Evolutionary conservation across 2,797 vertebrate species (phyloP).

Genomic region (Alectoris magna): DNA sequence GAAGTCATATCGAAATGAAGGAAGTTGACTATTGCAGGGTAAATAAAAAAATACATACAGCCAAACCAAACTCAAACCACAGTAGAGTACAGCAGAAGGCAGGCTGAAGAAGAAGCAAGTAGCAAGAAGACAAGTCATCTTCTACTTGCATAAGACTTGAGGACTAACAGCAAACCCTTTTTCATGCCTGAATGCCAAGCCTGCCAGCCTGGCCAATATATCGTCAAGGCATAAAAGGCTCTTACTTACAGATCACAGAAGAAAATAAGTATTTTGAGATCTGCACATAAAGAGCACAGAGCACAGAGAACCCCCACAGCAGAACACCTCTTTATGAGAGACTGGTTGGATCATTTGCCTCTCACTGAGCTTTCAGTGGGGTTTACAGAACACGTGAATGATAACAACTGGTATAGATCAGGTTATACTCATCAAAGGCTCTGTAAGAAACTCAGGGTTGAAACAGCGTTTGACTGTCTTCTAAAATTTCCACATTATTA

Average conservation of each 20-base stretch:
- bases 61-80: background rate
- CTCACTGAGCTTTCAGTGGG: background rate
- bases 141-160: background rate
- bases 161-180: background rate
- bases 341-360: background rate
- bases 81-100: background rate
- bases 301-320: background rate
- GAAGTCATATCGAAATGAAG: background rate
- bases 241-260: background rate
- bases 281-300: background rate
- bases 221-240: background rate
- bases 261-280: slow-evolving; percentile 22
- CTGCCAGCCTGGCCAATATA: background rate
- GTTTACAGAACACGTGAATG: background rate
- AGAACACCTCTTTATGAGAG: background rate
- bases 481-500: background rate
- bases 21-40: background rate
- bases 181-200: background rate
- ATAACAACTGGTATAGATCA: background rate
- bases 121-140: no score
- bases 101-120: background rate
- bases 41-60: background rate
- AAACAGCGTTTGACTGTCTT: background rate
- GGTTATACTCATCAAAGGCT: background rate
- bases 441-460: background rate